Base-by-base conservation (phyloP, 2,113 vertebrate genomes). In the Symphodus melops region DNA sequence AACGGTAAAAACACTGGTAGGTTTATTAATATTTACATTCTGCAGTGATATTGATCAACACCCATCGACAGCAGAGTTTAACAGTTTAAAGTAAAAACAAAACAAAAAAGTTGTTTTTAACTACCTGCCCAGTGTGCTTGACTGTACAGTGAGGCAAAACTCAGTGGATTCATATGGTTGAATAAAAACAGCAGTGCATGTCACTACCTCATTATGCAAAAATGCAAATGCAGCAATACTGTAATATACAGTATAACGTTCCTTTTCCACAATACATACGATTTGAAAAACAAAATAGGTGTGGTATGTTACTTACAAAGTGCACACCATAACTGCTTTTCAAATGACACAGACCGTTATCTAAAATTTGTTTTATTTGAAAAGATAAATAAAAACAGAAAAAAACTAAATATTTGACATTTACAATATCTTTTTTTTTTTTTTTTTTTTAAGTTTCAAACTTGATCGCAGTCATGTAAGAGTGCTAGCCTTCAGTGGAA, bases 321-420 rank as follows among this genome's bases (percentile, higher is more conserved):
- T 68, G 68, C 68, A 77, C 70, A 85, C 28, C 66, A 62, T 41
- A 64, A 48, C 73, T 68, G 62, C 61, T 78, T 84, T 85, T 70
- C 69, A 90, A 89, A 85, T 75, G 67, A 87, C 64, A 78, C 60
- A 85, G 73, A 83, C 77, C 76, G 80, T 85, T 71, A 82, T 86
- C 85, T 84, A 89, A 89, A 79, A 72, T 33, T 46, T 8, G 36
- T 86, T 93, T 91, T 91, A 92, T 92, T 92, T 91, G 77, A 90
- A 87, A 89, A 88, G 81, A 92, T 93, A 93, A 89, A 91, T 88
- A 77, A 78, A 86, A 58, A 74, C 9, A 70, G n/a, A 42, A 54
- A 19, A n/a, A 36, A 80, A 14, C 55, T 74, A 66, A 67, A 68
- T 64, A 69, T 71, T 48, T 72, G 49, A 82, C 86, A 89, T 88